A percentile compares a stretch with the other conserved stretches of the same genome.
phyloP scores from a whole-genome alignment of 2,797 vertebrate species.

The Pangasius larnaudii region DNA sequence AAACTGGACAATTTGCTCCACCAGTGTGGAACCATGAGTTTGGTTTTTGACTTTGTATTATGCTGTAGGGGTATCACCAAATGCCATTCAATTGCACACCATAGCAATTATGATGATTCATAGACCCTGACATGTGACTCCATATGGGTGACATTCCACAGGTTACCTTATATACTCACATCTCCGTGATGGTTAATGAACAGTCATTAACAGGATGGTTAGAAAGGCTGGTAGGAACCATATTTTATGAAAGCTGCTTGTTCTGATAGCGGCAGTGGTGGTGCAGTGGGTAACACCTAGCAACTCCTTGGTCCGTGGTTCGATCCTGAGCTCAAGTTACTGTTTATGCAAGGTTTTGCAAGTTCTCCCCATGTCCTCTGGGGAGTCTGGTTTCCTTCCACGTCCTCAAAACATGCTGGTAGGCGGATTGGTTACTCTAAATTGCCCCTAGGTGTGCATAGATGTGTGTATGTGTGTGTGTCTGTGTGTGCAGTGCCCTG shows the following conservation, averaged over 20 bases:
- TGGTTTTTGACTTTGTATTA: background rate
- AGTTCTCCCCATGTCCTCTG: constrained; percentile 2
- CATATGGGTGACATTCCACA: background rate
- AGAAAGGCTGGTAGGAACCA: background rate
- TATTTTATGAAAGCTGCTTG: background rate
- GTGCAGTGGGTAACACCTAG: background rate
- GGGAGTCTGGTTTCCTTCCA: constrained; percentile 23
- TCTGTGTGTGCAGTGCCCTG: background rate
- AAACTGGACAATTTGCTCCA: background rate
- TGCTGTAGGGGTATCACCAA: background rate
- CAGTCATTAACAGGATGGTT: background rate
- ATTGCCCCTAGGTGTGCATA: constrained; percentile 3
- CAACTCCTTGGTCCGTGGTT: background rate
- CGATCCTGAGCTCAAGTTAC: constrained; percentile 1
- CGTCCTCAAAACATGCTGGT: background rate
- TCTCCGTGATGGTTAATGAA: background rate
- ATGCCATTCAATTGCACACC: background rate
- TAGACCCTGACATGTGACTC: background rate
- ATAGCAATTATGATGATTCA: background rate
- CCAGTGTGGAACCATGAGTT: background rate
- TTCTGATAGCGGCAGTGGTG: background rate
- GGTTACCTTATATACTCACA: background rate
- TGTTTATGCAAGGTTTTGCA: constrained; percentile 32
- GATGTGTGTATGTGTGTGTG: background rate
- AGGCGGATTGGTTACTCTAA: constrained; percentile 3